Evolutionary conservation across 2,113 vertebrate species (phyloP).

Genomic region (Petrocephalus microphthalmus): DNA sequence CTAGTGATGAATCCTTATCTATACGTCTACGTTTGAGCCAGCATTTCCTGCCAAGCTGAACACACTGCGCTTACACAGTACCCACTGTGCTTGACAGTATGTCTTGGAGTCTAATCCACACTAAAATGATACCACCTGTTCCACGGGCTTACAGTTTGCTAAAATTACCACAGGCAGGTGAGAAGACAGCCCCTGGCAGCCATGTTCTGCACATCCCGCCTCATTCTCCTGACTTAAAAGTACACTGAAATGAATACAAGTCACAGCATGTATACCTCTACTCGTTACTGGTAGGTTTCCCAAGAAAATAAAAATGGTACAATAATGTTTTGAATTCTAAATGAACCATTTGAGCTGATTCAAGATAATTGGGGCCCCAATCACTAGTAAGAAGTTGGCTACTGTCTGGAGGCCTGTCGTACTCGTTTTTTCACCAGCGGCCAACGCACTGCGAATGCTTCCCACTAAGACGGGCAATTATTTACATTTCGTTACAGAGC

Average conservation of each 20-base stretch:
- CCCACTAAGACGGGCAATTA: background rate
- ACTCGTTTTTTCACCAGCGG: background rate
- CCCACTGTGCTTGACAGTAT: background rate
- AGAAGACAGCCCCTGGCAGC: background rate
- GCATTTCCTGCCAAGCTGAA: background rate
- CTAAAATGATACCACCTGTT: background rate
- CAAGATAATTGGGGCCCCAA: background rate
- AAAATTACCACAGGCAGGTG: background rate
- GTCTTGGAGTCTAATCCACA: background rate
- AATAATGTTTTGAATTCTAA: background rate
- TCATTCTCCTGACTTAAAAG: background rate
- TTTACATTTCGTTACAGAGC: background rate
- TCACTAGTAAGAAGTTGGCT: background rate
- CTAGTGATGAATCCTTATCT: background rate
- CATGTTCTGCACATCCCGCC: background rate
- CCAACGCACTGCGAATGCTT: background rate
- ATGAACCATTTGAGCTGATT: constrained; percentile 4
- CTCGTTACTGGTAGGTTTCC: background rate
- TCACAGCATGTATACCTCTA: background rate
- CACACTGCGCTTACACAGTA: background rate
- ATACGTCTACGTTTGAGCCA: background rate
- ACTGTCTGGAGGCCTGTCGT: background rate
- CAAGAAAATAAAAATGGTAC: background rate
- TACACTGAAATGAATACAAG: background rate
- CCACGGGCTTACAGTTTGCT: background rate